Conservation (phyloP, 2,113 vertebrate genomes). For the Crotalus horridus region DNA sequence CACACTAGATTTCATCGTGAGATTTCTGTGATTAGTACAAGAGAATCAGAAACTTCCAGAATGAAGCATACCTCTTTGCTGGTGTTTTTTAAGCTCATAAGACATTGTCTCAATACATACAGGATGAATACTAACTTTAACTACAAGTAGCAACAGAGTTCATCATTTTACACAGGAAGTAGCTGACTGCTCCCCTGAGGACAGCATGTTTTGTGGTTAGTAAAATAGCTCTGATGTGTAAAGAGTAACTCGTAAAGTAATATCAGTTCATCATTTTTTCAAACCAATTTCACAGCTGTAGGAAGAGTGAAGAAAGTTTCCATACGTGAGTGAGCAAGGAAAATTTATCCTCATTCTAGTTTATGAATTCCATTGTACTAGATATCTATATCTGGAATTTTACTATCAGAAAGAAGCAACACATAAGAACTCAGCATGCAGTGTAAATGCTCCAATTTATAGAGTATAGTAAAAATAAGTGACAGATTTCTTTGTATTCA, state of each 20-base stretch:
- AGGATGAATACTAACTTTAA: slow-evolving; percentile 10
- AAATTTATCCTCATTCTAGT: slow-evolving; percentile 50
- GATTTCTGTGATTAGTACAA: background rate
- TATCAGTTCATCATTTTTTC: slow-evolving; percentile 51
- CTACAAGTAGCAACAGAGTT: slow-evolving; percentile 19
- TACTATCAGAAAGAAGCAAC: background rate
- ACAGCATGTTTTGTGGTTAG: slow-evolving; percentile 29
- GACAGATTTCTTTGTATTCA: slow-evolving; percentile 37
- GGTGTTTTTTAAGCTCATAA: background rate
- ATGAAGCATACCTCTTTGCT: background rate
- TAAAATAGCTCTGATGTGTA: slow-evolving; percentile 23
- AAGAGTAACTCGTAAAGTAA: slow-evolving; percentile 43
- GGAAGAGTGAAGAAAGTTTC: slow-evolving; percentile 57
- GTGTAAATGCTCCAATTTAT: slow-evolving; percentile 52
- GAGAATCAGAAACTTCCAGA: background rate
- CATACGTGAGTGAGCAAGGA: slow-evolving; percentile 27
- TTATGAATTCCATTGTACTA: slow-evolving; percentile 38
- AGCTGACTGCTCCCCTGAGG: slow-evolving; percentile 34
- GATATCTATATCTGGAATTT: slow-evolving; percentile 38
- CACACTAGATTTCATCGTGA: background rate
- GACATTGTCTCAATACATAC: background rate
- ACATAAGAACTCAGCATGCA: slow-evolving; percentile 26
- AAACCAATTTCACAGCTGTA: slow-evolving; percentile 57
- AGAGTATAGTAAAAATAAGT: slow-evolving; percentile 46
- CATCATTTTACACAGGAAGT: background rate